These are phyloP conservation scores for Therioaphis trifolii DNA, from an alignment of 2,888 invertebrate species.

Conservation along the genomic window DNA sequence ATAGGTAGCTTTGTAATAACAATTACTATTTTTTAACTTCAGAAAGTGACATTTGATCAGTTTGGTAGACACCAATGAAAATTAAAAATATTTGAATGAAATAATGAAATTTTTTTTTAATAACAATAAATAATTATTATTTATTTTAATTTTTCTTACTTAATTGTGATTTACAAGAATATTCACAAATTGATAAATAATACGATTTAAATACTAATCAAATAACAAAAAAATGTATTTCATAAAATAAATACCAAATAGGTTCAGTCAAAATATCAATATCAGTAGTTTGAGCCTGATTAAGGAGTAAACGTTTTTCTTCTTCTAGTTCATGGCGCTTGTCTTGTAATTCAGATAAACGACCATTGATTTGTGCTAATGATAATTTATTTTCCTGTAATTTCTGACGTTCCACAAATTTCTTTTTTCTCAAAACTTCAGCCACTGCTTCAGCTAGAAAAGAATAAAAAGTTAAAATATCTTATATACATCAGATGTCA, in stretches of 20 bases:
- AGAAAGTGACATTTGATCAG: too few species aligned
- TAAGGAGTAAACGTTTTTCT: slow-evolving; percentile 44
- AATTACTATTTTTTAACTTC: too few species aligned
- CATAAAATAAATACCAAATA: neutral
- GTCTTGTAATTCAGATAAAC: slow-evolving; percentile 35
- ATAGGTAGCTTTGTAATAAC: too few species aligned
- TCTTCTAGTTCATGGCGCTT: slow-evolving; percentile 50
- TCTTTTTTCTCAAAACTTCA: slow-evolving; percentile 41
- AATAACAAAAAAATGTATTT: neutral
- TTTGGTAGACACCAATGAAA: too few species aligned
- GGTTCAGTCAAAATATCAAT: neutral
- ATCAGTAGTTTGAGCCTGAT: neutral
- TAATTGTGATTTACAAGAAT: too few species aligned
- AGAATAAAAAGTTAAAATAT: neutral
- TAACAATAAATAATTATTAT: too few species aligned
- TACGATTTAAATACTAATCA: neutral
- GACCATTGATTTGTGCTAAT: slow-evolving; percentile 53
- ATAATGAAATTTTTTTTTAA: too few species aligned
- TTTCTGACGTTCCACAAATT: slow-evolving; percentile 40
- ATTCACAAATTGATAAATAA: neutral
- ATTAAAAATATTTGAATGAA: too few species aligned
- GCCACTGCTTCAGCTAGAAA: slow-evolving; percentile 43
- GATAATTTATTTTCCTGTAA: slow-evolving; percentile 48
- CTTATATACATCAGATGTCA: neutral
- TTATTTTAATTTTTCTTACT: too few species aligned